Conservation (phyloP, 2,888 invertebrate genomes). For the Metallyticus violacea region DNA sequence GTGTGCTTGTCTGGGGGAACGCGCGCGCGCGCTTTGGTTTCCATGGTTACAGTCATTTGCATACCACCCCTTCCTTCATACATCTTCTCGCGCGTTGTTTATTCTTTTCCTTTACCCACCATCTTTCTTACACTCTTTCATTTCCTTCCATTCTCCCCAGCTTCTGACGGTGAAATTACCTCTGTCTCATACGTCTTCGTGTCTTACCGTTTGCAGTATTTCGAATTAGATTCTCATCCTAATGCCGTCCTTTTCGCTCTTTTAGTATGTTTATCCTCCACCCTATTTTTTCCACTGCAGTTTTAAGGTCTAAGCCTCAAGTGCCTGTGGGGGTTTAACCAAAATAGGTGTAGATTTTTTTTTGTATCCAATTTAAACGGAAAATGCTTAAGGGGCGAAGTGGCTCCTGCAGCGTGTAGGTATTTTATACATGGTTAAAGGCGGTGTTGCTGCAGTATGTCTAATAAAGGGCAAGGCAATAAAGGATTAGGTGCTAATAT, state of each 20-base stretch:
- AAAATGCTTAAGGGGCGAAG: slow-evolving; percentile 3
- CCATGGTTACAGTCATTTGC: slow-evolving; percentile 24
- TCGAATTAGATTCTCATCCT: background rate
- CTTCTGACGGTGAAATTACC: background rate
- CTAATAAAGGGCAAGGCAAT: slow-evolving; percentile 15
- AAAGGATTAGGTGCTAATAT: slow-evolving; percentile 24
- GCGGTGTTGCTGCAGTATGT: background rate
- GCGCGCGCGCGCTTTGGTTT: slow-evolving; percentile 2
- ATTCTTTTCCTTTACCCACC: background rate
- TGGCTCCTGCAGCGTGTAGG: background rate
- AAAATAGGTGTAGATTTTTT: slow-evolving; percentile 2
- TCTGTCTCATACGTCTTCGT: background rate
- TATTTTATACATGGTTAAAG: slow-evolving; percentile 2
- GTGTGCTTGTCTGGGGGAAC: background rate
- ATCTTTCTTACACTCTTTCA: background rate
- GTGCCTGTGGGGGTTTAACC: background rate
- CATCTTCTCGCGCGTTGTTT: background rate
- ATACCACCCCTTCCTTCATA: slow-evolving; percentile 3
- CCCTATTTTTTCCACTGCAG: background rate
- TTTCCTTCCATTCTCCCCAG: background rate
- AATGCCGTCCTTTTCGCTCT: background rate
- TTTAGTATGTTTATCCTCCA: background rate
- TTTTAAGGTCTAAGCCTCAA: background rate
- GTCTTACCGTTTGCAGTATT: background rate
- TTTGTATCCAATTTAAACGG: background rate